phyloP scores from a whole-genome alignment of 2,888 invertebrate species.

The Neoascia interrupta region DNA sequence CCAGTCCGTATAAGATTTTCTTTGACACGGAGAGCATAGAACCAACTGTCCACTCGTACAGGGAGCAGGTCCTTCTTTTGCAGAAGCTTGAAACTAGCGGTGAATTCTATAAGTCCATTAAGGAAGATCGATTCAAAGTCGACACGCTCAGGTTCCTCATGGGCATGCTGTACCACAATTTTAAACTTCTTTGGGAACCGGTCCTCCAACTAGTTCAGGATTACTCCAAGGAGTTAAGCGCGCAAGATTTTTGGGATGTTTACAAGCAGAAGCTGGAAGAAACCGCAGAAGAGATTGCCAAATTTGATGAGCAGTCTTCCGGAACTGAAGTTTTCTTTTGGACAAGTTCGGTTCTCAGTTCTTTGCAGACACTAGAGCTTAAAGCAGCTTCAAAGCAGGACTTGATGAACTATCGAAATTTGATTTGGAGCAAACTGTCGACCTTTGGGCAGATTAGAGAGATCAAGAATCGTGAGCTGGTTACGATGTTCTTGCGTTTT shows the following conservation, averaged over 20 bases:
- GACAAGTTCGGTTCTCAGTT: conserved; percentile 67
- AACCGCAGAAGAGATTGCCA: conserved; percentile 82
- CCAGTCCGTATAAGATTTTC: conserved; percentile 84
- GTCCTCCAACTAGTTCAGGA: conserved; percentile 87
- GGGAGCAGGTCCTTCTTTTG: conserved; percentile 87
- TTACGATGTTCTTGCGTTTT: conserved; percentile 89
- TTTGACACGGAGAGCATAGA: conserved; percentile 86
- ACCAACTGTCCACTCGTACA: conserved; percentile 88
- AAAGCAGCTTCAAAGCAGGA: conserved; percentile 71
- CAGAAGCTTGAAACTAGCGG: conserved; percentile 86
- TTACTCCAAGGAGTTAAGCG: conserved; percentile 84
- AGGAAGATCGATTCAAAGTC: conserved; percentile 82
- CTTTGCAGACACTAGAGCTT: conserved; percentile 35
- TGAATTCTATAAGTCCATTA: conserved; percentile 81
- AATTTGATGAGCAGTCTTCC: neutral
- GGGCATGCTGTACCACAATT: conserved; percentile 91
- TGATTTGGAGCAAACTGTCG: conserved; percentile 90
- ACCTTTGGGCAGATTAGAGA: conserved; percentile 88
- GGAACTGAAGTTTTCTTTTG: conserved; percentile 44
- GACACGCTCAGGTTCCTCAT: conserved; percentile 89
- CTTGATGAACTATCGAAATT: conserved; percentile 85
- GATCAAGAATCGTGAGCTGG: conserved; percentile 88
- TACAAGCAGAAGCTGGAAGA: conserved; percentile 83
- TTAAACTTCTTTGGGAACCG: conserved; percentile 94
- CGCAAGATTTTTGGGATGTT: conserved; percentile 86